Base-by-base conservation (phyloP, 2,888 invertebrate species). In the Brassicogethes aeneus region DNA sequence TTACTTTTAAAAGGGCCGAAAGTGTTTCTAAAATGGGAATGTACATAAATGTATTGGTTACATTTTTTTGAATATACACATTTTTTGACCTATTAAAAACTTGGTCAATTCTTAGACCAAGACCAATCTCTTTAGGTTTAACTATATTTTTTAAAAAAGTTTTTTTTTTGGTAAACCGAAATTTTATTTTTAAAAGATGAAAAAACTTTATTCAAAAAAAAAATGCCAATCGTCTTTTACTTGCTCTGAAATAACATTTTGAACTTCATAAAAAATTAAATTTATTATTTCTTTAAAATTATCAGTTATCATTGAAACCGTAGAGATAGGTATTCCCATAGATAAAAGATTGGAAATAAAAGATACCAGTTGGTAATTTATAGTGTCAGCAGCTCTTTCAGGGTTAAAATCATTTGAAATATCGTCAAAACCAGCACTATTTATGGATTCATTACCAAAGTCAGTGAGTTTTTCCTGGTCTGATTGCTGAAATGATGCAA, bases 41-140 rank as follows among this genome's bases (percentile, higher is more conserved):
- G 23, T 46, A 46, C 31, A 34, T 38, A 39, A 41, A 46, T 17
- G 46, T 43, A 34, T 15, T 17, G 15, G 46, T 35, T 5, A 46
- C 30, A 38, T 41, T 46, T 38, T 33, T 36, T 32, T 46, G 43
- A 34, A 40, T 39, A 17, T 39, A 41, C 12, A 13, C 34, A 16
- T 42, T 45, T 2, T 8, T 10, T 17, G 13, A 2, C 34, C 15
- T 39, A 15, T 41, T 32, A 15, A 33, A 43, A 14, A 43, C 33
- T 10, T 41, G 40, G 17, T 40, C 33, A 31, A 33, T 15, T 17
- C 37, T 15, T 14, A 17, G 17, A 15, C 36, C 36, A 8, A 43
- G 10, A 15, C 13, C 15, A 12, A 39, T 16, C 3, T 39, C 34
- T 16, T 16, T 10, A n/a, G 39, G 39, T 34, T 7, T 10, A 3